These are phyloP conservation scores for Lithophane socia DNA, from an alignment of 2,888 invertebrate species.

Conservation along the genomic window DNA sequence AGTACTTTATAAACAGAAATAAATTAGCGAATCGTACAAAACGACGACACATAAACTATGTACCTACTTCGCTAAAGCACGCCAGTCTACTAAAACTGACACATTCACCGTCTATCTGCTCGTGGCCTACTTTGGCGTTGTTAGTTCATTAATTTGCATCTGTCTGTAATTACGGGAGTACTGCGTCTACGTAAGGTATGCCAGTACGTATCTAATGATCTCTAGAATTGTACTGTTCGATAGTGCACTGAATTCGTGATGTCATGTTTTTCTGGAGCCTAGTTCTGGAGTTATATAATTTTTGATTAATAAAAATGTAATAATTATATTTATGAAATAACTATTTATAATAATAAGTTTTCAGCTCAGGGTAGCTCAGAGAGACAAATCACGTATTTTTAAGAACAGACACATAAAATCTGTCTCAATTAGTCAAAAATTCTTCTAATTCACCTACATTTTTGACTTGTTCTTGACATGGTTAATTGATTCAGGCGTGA, in stretches of 20 bases:
- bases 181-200: neutral
- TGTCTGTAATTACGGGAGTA: constrained; percentile 42
- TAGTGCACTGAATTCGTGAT: neutral
- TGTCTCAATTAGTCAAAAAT: neutral
- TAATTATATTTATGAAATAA: neutral
- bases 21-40: neutral
- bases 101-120: neutral
- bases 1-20: neutral
- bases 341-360: neutral
- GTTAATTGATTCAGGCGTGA: too few relatives aligned
- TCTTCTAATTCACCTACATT: neutral
- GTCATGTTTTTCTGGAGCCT: neutral
- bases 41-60: neutral
- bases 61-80: neutral
- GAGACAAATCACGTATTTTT: neutral
- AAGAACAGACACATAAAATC: neutral
- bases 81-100: constrained; percentile 9
- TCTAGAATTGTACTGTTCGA: neutral
- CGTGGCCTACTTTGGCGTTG: constrained; percentile 38
- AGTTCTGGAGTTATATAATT: neutral
- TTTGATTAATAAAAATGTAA: too few relatives aligned
- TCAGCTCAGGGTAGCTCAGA: neutral
- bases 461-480: neutral
- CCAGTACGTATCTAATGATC: neutral
- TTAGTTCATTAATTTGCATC: constrained; percentile 48